Base-by-base conservation (phyloP, 2,113 vertebrate genomes). In the Probosciger aterrimus region DNA sequence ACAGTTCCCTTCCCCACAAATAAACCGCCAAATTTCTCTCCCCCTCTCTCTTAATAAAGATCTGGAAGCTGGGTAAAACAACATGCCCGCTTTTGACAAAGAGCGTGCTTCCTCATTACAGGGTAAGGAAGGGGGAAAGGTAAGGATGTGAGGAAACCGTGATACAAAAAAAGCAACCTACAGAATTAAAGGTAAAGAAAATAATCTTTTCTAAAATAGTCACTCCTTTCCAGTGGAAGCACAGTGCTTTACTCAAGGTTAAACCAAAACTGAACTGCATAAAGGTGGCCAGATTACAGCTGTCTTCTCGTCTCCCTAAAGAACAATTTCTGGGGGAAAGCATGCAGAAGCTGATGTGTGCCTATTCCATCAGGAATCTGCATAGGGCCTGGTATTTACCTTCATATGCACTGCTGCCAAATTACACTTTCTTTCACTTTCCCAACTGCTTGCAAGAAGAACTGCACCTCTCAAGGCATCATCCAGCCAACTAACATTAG, bases 321-420 rank as follows among this genome's bases (percentile, higher is more conserved):
- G 46, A 93, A 60, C 0, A 0, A 18, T 10, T 28, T 63, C 49
- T 24, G 22, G 9, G 39, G 44, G 31, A 88, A 67, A 63, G 59
- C 33, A 35, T 1, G 6, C 27, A 59, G 62, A 73, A 62, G 62
- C 33, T 87, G 62, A 89, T 79, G n/a, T 1, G 0, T 27, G 14
- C 28, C 67, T 73, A 18, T 59, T 80, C 41, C 60, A 28, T 18
- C 33, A 75, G 64, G 62, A 77, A 83, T 2, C 28, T 49, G 31
- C 0, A 1, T 59, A 90, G 25, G 37, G n/a, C 59, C 25, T 53
- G 33, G 10, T 31, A 74, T 74, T 67, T 53, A 82, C 75, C 39
- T 77, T 25, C 6, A 5, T 30, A 43, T 0, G 2, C 33, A 43
- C 35, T 0, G 0, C 37, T 71, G 49, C 18, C 0, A 1, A 77